phyloP scores from a whole-genome alignment of 2,113 vertebrate species.

The Oryzias curvinotus region DNA sequence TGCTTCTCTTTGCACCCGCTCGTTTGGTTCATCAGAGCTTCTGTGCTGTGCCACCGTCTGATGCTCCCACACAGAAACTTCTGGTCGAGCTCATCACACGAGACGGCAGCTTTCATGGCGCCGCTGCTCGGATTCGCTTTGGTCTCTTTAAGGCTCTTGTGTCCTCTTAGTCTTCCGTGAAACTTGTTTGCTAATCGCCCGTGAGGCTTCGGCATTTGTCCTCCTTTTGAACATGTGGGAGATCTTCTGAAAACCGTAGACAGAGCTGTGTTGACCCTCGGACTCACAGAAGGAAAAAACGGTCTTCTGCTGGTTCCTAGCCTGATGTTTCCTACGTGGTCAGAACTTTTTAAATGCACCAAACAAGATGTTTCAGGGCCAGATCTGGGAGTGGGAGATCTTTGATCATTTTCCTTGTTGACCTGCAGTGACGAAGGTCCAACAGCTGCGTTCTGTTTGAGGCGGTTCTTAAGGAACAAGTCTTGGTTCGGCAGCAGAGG shows the following conservation, averaged over 20 bases:
- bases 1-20: conserved; percentile 56
- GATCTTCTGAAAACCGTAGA: conserved; percentile 69
- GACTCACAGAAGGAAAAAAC: conserved; percentile 62
- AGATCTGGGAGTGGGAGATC: conserved; percentile 31
- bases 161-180: conserved; percentile 56
- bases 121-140: conserved; percentile 53
- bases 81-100: conserved; percentile 80
- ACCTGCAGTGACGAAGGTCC: conserved; percentile 13
- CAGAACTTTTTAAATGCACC: conserved; percentile 26
- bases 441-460: conserved; percentile 23
- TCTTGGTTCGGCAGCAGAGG: conserved; percentile 61
- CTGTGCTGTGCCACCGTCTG: conserved; percentile 80
- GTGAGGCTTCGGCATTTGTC: conserved; percentile 60
- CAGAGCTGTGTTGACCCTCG: conserved; percentile 65
- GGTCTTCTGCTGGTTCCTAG: conserved; percentile 57
- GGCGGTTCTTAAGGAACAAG: conserved; percentile 60
- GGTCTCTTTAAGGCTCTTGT: conserved; percentile 41
- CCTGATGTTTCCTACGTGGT: conserved; percentile 32
- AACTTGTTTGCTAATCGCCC: conserved; percentile 47
- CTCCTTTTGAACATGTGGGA: conserved; percentile 44
- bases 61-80: conserved; percentile 44
- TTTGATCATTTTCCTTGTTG: conserved; percentile 47
- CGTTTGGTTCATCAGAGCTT: conserved; percentile 71
- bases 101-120: conserved; percentile 69
- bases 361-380: conserved; percentile 23